Evolutionary conservation across 2,888 invertebrate genomes (phyloP), one percentile per base, ranked within the genome.

Genomic region (Mamestra brassicae): DNA sequence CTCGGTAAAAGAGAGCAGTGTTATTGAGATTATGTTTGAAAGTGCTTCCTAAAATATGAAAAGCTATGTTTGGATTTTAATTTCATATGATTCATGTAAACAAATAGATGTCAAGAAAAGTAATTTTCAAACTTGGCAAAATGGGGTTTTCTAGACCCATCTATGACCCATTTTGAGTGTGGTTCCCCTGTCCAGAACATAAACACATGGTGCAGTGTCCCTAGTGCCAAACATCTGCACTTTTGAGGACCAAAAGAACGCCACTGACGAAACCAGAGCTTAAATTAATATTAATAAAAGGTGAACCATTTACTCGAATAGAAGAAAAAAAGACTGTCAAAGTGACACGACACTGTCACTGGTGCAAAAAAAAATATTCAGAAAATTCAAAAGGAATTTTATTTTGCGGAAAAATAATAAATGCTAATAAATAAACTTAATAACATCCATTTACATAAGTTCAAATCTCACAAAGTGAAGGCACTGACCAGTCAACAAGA

Each of bases 401-500:
- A 58, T 2, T 58, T 13, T 36, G 8, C 7, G 8, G 58, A 36
- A 58, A 58, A 58, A 15, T 36, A 58, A 52, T 17, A 52, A 52
- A 52, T 4, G 17, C 6, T 15, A 17, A 52, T 0, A 17, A 4
- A 38, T 5, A 5, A 38, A 26, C 6, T 15, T 7, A 26, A 15
- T 38, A 50, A 26, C 11, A 60, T 60, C 11, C 17, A 45, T 50
- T 55, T 52, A 26, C 15, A 13, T 45, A 34, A 62, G 10, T 47
- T 55, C 13, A 42, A 75, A 60, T 64, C 50, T 58, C 42, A 10
- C 54, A 10, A 26, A 63, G 58, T 47, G 57, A 66, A 62, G 36
- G 42, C 82, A 54, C 34, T 67, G 76, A 67, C 50, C 66, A 63
- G 71, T 71, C 63, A 71, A 71, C 55, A 63, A 63, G 64, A 50